Evolutionary conservation across 2,797 vertebrate genomes (phyloP).

Genomic region (Bradypodion pumilum): DNA sequence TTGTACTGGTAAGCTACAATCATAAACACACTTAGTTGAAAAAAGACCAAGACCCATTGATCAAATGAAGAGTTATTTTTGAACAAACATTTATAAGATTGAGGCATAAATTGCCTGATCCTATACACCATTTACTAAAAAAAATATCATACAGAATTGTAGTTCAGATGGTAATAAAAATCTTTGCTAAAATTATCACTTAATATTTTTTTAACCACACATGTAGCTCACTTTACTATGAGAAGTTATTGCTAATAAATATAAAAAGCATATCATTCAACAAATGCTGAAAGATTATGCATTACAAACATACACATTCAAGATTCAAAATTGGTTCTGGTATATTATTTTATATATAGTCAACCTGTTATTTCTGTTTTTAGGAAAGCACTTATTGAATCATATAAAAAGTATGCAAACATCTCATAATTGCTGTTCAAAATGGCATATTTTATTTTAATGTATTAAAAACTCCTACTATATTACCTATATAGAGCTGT

Average conservation of each 20-base stretch:
- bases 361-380: not conserved
- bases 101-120: not conserved
- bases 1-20: not conserved
- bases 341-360: fast-evolving
- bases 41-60: not conserved
- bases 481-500: conserved; percentile 38
- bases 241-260: fast-evolving
- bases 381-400: not conserved
- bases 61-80: not conserved
- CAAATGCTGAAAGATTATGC: not conserved
- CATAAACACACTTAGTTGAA: not conserved
- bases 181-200: not conserved
- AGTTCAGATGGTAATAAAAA: not conserved
- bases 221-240: not conserved
- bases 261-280: not conserved
- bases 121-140: not conserved
- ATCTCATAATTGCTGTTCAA: not conserved
- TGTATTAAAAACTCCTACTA: fast-evolving
- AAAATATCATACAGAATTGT: not conserved
- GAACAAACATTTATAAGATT: not conserved
- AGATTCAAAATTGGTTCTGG: fast-evolving
- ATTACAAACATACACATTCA: fast-evolving
- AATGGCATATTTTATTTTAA: not conserved
- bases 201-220: not conserved
- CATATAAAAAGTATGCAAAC: not conserved